A percentile compares a stretch with the other conserved stretches of the same genome.
These are phyloP conservation scores for Pterostichus niger DNA, from an alignment of 2,888 invertebrate species.

Conservation along the genomic window DNA sequence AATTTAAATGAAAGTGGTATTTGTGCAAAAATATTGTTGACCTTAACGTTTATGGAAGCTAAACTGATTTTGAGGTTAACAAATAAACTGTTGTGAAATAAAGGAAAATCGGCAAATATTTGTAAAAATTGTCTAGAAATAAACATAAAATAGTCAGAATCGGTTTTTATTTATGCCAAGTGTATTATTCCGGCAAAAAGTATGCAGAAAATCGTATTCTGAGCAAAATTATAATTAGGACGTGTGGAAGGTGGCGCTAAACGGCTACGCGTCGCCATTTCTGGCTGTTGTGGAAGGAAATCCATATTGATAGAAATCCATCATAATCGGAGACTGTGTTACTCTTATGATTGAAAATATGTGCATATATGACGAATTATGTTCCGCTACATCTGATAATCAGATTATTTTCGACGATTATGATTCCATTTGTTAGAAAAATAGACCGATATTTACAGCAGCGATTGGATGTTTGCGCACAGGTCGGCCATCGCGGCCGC, in stretches of 20 bases:
- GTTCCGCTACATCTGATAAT: constrained; percentile 62
- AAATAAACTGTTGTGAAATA: constrained; percentile 67
- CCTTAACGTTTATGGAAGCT: constrained; percentile 64
- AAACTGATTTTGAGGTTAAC: constrained; percentile 67
- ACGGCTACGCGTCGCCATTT: constrained; percentile 63
- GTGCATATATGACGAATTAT: constrained; percentile 64
- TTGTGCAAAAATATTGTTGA: constrained; percentile 59
- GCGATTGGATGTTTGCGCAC: constrained; percentile 66
- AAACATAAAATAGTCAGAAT: constrained; percentile 35
- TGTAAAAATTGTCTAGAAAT: constrained; percentile 52
- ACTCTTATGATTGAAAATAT: constrained; percentile 63
- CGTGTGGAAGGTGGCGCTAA: constrained; percentile 64
- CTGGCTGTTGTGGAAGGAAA: constrained; percentile 66
- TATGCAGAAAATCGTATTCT: constrained; percentile 50
- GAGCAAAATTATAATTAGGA: constrained; percentile 52
- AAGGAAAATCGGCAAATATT: constrained; percentile 66
- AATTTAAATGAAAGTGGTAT: constrained; percentile 54
- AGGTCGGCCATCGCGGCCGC: constrained; percentile 76
- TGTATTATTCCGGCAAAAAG: constrained; percentile 28
- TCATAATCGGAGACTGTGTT: constrained; percentile 67
- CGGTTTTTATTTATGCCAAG: constrained; percentile 42
- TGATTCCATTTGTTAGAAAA: constrained; percentile 65
- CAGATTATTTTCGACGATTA: constrained; percentile 66
- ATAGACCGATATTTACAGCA: constrained; percentile 61
- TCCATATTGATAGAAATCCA: constrained; percentile 69